A percentile compares a stretch with the other conserved stretches of the same genome.
phyloP scores from a whole-genome alignment of 2,797 vertebrate genomes.

The Poeciliopsis presidionis region DNA sequence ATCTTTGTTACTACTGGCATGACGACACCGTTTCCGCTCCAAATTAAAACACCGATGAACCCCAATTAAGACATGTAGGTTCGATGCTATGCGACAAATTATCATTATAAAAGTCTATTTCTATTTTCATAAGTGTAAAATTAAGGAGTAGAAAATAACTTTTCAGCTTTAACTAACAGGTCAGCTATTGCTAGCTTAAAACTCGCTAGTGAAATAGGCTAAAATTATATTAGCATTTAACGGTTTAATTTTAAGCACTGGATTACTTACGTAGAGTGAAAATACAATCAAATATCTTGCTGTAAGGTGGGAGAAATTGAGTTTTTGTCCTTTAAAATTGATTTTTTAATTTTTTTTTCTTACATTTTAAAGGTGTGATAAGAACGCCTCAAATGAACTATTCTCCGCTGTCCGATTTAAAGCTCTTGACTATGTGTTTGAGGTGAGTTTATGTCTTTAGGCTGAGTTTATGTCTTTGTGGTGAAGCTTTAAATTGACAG shows the following conservation, averaged over 20 bases:
- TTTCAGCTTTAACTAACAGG: not conserved
- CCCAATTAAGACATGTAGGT: slow-evolving; percentile 35
- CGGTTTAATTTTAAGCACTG: not conserved
- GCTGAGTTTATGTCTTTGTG: slow-evolving; percentile 76
- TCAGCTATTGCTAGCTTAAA: not conserved
- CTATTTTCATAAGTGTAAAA: not conserved
- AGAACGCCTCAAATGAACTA: slow-evolving; percentile 1
- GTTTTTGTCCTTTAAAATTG: not conserved
- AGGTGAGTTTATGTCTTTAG: slow-evolving; percentile 63
- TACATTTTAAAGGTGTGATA: slow-evolving; percentile 47
- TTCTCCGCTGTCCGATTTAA: slow-evolving; percentile 73
- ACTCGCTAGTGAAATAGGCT: slow-evolving; percentile 20
- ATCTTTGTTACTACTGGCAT: slow-evolving; percentile 3
- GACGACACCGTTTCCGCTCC: fast-evolving
- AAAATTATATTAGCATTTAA: not conserved
- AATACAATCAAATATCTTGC: too few species aligned
- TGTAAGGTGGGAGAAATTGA: not conserved
- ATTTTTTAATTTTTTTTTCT: not conserved
- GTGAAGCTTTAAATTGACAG: slow-evolving; percentile 43
- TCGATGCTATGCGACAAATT: not conserved
- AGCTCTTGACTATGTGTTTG: slow-evolving; percentile 77
- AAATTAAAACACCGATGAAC: not conserved
- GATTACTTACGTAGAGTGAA: fast-evolving
- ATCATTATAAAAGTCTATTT: not conserved
- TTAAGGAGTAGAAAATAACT: not conserved